phyloP scores from a whole-genome alignment of 2,888 invertebrate genomes.

The Alentia gelatinosa region DNA sequence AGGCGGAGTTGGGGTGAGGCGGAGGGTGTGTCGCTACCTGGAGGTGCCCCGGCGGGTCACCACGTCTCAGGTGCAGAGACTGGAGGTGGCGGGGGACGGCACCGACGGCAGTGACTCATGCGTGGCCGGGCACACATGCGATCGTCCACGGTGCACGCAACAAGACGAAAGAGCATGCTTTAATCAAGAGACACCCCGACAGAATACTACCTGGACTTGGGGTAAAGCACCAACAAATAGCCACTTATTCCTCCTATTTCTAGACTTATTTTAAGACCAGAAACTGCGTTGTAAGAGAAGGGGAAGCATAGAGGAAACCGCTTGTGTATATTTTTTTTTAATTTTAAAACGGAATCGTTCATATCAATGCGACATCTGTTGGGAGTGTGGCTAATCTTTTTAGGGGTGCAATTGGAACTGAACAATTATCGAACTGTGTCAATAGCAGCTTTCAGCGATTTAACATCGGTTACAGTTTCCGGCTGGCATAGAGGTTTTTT shows the following conservation, averaged over 20 bases:
- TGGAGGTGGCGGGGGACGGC: background rate
- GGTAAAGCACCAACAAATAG: too few relatives aligned
- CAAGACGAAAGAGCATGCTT: background rate
- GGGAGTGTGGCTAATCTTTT: background rate
- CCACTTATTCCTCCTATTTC: too few relatives aligned
- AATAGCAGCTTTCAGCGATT: background rate
- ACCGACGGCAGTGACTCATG: background rate
- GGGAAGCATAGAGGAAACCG: background rate
- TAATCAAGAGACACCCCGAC: background rate
- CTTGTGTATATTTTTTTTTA: background rate
- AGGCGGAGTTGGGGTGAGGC: background rate
- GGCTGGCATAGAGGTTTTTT: background rate
- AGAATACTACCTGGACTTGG: background rate
- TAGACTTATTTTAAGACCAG: too few relatives aligned
- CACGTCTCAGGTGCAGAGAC: background rate
- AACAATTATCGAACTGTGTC: background rate
- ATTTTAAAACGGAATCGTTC: background rate
- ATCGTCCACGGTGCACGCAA: background rate
- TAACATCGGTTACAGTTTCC: background rate
- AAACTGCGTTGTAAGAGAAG: too few relatives aligned
- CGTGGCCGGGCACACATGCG: background rate
- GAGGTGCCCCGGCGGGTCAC: background rate
- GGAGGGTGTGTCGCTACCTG: background rate
- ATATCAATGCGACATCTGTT: background rate
- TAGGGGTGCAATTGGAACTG: background rate